Conservation (phyloP, 2,888 invertebrate genomes). For the Andrena camellia region DNA sequence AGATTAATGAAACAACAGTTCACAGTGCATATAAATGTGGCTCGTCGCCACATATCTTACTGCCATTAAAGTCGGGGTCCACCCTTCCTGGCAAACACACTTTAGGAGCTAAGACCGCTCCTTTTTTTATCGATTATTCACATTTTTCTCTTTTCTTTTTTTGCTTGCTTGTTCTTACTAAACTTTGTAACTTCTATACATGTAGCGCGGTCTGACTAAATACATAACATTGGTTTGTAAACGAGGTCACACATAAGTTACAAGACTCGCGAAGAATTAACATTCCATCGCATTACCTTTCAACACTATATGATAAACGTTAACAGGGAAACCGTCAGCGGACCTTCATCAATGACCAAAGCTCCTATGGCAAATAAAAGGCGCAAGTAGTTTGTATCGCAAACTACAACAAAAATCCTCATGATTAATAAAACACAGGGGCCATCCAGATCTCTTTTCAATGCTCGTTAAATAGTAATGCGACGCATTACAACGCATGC, state of each 20-base stretch:
- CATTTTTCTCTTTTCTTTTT: constrained; percentile 41
- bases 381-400: constrained; percentile 48
- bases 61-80: constrained; percentile 68
- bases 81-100: constrained; percentile 69
- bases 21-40: constrained; percentile 49
- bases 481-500: constrained; percentile 42
- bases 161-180: constrained; percentile 30
- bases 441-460: constrained; percentile 14
- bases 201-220: constrained; percentile 66
- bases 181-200: constrained; percentile 67
- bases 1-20: constrained; percentile 69
- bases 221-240: constrained; percentile 67
- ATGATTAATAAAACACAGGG: constrained; percentile 20
- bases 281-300: constrained; percentile 49
- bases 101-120: constrained; percentile 48
- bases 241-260: constrained; percentile 48
- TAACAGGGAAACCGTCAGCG: constrained; percentile 27
- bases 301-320: constrained; percentile 32
- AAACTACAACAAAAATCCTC: constrained; percentile 52
- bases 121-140: constrained; percentile 63
- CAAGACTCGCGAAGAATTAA: constrained; percentile 24
- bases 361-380: constrained; percentile 37
- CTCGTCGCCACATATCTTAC: constrained; percentile 36
- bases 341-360: constrained; percentile 16
- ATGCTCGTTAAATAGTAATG: constrained; percentile 41